Evolutionary conservation across 2,113 vertebrate genomes (phyloP), one percentile per base, ranked within the genome.

Genomic region (Pelecanus crispus): DNA sequence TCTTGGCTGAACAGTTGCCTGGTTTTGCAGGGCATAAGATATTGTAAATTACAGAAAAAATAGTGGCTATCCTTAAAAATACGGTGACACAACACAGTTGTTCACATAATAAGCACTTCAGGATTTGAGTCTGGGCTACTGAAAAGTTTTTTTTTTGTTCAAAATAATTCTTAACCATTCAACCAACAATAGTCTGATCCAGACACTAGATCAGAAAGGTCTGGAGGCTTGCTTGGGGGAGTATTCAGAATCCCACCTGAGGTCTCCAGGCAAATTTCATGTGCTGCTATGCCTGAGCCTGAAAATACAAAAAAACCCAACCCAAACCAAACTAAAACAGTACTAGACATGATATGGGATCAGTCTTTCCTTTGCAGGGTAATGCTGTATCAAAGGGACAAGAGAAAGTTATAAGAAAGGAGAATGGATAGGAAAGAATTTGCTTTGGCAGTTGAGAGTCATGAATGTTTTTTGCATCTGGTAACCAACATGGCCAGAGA

Each of bases 21-120:
- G 36, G 34, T 12, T 85, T 38, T 91, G 16, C 31, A 81, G 47
- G 29, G 17, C 3, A 7, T 42, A 78, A 82, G 45, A 71, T 17
- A 58, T 8, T 47, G 58, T 20, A 91, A 93, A 72, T 84, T 75
- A 90, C 40, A 86, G 77, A 90, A 92, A 92, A 93, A 94, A 84
- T n/a, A 59, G 26, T 55, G n/a, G 3, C 40, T 79, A 79, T 84
- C 56, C 67, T 88, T 90, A 85, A 80, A 92, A 84, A 45, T 55
- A 58, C n/a, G 36, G 36, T 40, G 53, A 63, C 63, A 84, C 10
- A 81, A 34, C 53, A 71, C 84, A 36, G 56, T 34, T 86, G 29
- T 32, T 79, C 22, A 50, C 21, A 58, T 59, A 91, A 86, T 38
- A 85, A 93, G 58, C 32, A 58, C 10, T 68, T 96, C 29, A 75